Base-by-base conservation (phyloP, 1,140 invertebrate species). In the Lordiphosa collinella region DNA sequence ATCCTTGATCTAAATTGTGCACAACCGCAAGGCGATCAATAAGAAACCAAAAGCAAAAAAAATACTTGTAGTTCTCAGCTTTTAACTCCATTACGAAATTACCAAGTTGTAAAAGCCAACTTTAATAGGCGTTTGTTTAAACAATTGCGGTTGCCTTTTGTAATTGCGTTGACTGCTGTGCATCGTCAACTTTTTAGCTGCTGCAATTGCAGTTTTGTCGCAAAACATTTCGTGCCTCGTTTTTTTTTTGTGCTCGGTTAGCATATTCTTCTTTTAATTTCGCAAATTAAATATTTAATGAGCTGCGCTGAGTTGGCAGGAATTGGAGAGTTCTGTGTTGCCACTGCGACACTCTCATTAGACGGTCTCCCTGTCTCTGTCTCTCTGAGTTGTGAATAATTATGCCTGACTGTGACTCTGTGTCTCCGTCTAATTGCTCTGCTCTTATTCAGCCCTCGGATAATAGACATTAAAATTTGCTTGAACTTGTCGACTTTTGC, bases 1-100 rank as follows among this genome's bases (percentile, higher is more conserved):
- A 80, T 80, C 75, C 75, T 80, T 80, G 75, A 80, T 80, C 75
- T 80, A 80, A 80, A 80, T 80, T 80, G 75, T 66, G 75, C 76
- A 80, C 71, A 82, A 80, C 76, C 75, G 76, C 76, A 71, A 75
- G 2, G 65, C 76, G 70, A 80, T 80, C 75, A 80, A 80, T 80
- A 82, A 71, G 62, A 52, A 35, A 64, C 31, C 18, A 29, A 29
- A 29, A 29, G 25, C 25, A 29, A 37, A 62, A 51, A 29, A 37
- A 62, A 51, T 35, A 59, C 46, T 66, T 60, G 62, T 22, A 22
- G 18, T 22, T 22, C 18, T 22, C 18, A 5, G 3, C 18, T 22
- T 22, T 22, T 22, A 59, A 73, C 57, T 67, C 37, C 63, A 46
- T 73, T 56, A 58, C 50, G 54, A 54, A 78, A 74, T 69, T 80